A percentile compares a stretch with the other conserved stretches of the same genome.
Evolutionary conservation across 2,888 invertebrate genomes (phyloP).

Genomic region (Cryptocheilus praepositus): DNA sequence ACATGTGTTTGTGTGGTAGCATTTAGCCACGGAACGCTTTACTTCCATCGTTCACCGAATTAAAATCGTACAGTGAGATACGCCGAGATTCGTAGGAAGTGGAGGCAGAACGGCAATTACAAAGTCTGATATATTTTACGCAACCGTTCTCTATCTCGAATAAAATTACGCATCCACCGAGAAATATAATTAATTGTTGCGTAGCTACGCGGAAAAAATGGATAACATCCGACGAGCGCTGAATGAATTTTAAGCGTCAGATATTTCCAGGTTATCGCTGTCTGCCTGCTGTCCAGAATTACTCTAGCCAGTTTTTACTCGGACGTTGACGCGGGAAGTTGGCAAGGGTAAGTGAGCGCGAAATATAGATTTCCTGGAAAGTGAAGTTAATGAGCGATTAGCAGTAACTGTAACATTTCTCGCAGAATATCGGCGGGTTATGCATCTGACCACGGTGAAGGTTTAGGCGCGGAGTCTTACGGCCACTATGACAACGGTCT

Average conservation of each 20-base stretch:
- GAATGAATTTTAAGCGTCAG: not conserved
- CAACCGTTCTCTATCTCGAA: no score
- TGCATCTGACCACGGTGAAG: conserved; percentile 21
- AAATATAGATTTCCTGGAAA: not conserved
- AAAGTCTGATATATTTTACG: not conserved
- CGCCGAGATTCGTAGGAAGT: no score
- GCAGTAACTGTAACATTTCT: not conserved
- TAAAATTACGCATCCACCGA: no score
- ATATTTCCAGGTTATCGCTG: conserved; percentile 51
- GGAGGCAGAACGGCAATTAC: conserved; percentile 2
- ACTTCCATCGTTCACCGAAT: no score
- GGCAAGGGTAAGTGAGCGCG: conserved; percentile 60
- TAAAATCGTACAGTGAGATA: no score
- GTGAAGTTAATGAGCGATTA: no score
- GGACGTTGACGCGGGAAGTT: conserved; percentile 43
- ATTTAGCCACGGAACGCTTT: no score
- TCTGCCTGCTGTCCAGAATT: conserved; percentile 46
- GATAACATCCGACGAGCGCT: no score
- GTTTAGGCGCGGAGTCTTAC: conserved; percentile 29
- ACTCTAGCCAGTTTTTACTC: conserved; percentile 41
- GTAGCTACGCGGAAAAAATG: no score
- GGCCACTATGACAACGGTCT: conserved; percentile 3
- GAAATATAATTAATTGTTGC: no score
- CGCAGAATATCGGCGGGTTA: conserved; percentile 28
- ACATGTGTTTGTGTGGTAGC: no score